Evolutionary conservation across 2,113 vertebrate species (phyloP), one percentile per base, ranked within the genome.

Genomic region (Paradoxurus hermaphroditus): DNA sequence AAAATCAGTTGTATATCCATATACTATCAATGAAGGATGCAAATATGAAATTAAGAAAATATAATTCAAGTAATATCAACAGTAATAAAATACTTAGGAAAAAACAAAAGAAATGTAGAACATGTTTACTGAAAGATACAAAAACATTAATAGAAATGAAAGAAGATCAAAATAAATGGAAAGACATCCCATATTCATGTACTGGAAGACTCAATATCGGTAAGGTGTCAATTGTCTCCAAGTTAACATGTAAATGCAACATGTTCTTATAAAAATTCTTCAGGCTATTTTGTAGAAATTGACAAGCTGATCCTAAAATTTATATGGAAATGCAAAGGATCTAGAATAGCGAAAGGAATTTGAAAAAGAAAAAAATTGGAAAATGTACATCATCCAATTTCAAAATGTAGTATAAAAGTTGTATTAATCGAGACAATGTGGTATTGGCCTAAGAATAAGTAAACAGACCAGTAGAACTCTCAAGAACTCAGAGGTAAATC

Each of bases 1-100:
- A 23, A 23, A 59, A 59, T 23, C 56, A 23, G 21, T 56, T 5
- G 12, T 56, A 53, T 86, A 73, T 91, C 56, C 77, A 11, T 63
- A 75, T 75, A 75, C 39, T 68, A 59, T 31, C 68, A 70, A 51
- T 84, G 49, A 92, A 27, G 36, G 39, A 70, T 70, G 41, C 27
- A 78, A 93, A 86, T 51, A 29, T 51, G 12, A 78, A 93, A 62
- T 94, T 82, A 68, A 94, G 36, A 85, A 94, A 86, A 59, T 56
- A 89, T 7, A 73, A 34, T 70, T 90, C 16, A 9, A 36, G 29
- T 53, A 65, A 1, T n/a, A 84, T 75, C 36, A 59, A 21, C 59
- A 85, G 62, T 2, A 63, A 91, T 56, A 73, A 97, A 70, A 77
- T 86, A 87, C 14, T 51, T 63, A 53, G 63, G 31, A 73, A 46